Base-by-base conservation (phyloP, 2,113 vertebrate genomes). In the Hyla sarda region DNA sequence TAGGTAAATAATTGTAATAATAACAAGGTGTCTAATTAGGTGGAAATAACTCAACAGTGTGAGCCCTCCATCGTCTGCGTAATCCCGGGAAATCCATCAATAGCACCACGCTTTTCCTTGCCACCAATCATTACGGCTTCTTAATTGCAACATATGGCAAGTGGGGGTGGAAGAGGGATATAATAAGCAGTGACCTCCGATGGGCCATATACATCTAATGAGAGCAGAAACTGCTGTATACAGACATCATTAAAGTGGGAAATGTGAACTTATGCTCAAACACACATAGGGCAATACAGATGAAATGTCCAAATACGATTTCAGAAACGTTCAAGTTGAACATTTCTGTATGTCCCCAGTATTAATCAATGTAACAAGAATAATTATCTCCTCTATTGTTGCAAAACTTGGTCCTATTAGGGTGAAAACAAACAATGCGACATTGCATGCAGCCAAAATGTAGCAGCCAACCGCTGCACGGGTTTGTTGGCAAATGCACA, bases 11-110 rank as follows among this genome's bases (percentile, higher is more conserved):
- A 80, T 80, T 50, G 62, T 16, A 32, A 72, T 23, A 54, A 79
- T 56, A 37, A 62, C 54, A 75, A 71, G 65, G 30, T 21, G 47
- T 45, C 65, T 79, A 80, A 86, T 80, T 86, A 79, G 58, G 30
- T 80, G 14, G 17, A 28, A 79, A 71, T 69, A 78, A 37, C 60
- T 28, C 84, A 28, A 80, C 72, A 47, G 48, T 30, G 21, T n/a
- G 34, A 30, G 45, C 54, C 23, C 52, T 62, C 10, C 41, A 41
- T 32, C n/a, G n/a, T 62, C 71, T 47, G 34, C 58, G 48, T 86
- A 80, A 80, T 58, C 47, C 52, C 74, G 41, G 21, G 12, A 79
- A 71, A 79, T 72, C 76, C 76, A 72, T 80, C 56, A 86, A 72
- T 80, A 45, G 84, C 60, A 37, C 4, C 30, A 72, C 56, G 13